Conservation (phyloP, 2,113 vertebrate species). For the Archocentrus centrarchus region DNA sequence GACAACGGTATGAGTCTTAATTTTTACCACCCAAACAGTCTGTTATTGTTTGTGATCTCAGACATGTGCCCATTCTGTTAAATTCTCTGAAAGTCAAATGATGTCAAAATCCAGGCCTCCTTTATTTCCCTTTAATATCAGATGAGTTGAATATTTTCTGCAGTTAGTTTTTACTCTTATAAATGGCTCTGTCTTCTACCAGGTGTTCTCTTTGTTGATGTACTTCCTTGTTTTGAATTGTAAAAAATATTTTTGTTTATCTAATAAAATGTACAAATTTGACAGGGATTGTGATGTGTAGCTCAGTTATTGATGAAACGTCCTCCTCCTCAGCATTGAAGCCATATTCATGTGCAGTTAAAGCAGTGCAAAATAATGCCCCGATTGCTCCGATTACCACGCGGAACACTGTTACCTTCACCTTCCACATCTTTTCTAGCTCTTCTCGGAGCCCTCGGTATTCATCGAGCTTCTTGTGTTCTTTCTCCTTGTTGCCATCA, state of each 20-base stretch:
- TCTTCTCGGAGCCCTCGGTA: too few species aligned
- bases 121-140: constrained; percentile 7
- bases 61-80: background rate
- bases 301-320: background rate
- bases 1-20: background rate
- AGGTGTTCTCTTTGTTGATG: constrained; percentile 18
- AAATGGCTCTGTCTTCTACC: background rate
- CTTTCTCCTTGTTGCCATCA: too few species aligned
- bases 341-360: background rate
- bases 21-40: background rate
- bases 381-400: too few species aligned
- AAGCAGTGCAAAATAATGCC: background rate
- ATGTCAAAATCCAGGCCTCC: background rate
- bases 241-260: constrained; percentile 64
- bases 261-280: constrained; percentile 64
- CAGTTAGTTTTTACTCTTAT: constrained; percentile 7
- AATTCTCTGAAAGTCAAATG: background rate
- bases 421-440: too few species aligned
- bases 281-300: background rate
- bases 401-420: too few species aligned
- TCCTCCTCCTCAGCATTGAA: background rate
- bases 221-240: constrained; percentile 46
- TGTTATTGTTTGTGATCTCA: background rate
- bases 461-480: too few species aligned
- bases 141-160: background rate